A percentile compares a stretch with the other conserved stretches of the same genome.
Conservation (phyloP, 1,140 invertebrate species). For the Bombus superbus region DNA sequence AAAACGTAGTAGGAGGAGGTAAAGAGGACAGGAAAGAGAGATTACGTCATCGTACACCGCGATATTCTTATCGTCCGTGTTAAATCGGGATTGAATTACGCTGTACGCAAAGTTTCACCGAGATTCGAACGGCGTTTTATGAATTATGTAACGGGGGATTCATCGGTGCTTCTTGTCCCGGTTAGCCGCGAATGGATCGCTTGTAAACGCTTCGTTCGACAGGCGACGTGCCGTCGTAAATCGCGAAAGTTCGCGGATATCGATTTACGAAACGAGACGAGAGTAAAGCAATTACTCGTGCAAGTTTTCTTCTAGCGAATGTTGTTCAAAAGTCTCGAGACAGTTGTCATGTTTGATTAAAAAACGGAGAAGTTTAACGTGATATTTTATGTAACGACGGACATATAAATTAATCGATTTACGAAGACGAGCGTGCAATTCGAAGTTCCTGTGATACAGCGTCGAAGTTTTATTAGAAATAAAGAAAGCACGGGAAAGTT, state of each 20-base stretch:
- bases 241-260: slow-evolving; percentile 23
- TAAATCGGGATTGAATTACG: slow-evolving; percentile 45
- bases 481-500: background rate
- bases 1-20: background rate
- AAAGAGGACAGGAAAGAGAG: background rate
- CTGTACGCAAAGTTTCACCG: slow-evolving; percentile 35
- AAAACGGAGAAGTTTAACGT: background rate
- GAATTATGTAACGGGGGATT: slow-evolving; percentile 34
- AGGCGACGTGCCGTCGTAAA: slow-evolving; percentile 4
- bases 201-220: slow-evolving; percentile 8
- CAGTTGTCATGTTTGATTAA: background rate
- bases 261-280: slow-evolving; percentile 5
- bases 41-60: background rate
- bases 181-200: background rate
- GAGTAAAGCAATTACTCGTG: background rate
- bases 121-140: slow-evolving; percentile 31
- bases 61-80: background rate
- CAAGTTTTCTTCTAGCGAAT: background rate
- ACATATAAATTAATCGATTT: background rate
- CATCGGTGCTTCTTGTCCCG: background rate
- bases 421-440: background rate
- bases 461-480: background rate
- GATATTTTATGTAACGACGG: no score
- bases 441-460: background rate
- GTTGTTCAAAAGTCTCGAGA: background rate